Base-by-base conservation (phyloP, 2,113 vertebrate genomes). In the Cavia aperea region DNA sequence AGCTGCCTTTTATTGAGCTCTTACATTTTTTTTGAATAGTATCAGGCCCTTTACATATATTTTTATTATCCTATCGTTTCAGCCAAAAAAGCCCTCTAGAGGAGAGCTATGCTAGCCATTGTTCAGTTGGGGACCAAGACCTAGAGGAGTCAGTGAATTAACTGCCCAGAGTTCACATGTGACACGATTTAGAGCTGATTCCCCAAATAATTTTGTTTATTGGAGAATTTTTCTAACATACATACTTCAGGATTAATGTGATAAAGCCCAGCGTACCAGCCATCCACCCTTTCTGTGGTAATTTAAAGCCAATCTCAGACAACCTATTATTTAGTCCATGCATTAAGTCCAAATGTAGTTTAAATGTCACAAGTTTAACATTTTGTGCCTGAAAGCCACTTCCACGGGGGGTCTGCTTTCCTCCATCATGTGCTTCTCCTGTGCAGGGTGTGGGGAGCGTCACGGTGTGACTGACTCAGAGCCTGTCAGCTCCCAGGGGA, bases 281-380 rank as follows among this genome's bases (percentile, higher is more conserved):
- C 46, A 33, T 18, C 75, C 81, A 51, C 18, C 23, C 56, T n/a
- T 13, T 24, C 66, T 73, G 26, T 72, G 21, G 24, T 81, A 46
- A 88, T 75, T 89, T 89, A 87, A 93, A 92, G 90, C 65, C 81
- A 72, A 85, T 43, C 49, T 36, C 46, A 90, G 63, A 26, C 24
- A 82, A 31, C 77, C 14, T 31, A 54, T 84, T 43, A 75, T 89
- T 93, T 90, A 93, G 63, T 78, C 62, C 19, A 81, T 83, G 88
- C 68, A 58, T 79, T 49, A 93, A 92, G 81, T 23, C 89, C 84
- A 83, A 86, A 81, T n/a, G 26, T 82, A 63, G 58, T 87, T 93
- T 89, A 70, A 75, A 65, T 90, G 29, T 94, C n/a, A 88, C 46
- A 90, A 39, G 16, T 5, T 36, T 70, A 79, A 19, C 65, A 11